These are phyloP conservation scores for Trichogramma pretiosum DNA, from an alignment of 1,140 invertebrate species.

Conservation along the genomic window DNA sequence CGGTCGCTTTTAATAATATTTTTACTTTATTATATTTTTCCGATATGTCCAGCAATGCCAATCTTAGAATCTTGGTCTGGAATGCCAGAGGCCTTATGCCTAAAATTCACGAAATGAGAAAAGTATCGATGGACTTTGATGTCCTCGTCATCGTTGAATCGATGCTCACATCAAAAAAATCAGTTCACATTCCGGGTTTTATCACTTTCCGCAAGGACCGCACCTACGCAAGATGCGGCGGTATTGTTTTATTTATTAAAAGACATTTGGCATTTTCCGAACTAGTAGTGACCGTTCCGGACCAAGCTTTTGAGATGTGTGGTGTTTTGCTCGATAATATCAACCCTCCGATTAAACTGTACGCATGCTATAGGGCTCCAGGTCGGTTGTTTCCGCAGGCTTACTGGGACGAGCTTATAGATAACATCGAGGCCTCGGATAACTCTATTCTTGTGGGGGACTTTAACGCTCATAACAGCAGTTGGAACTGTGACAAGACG, in stretches of 20 bases:
- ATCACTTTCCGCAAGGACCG: no score
- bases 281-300: not conserved
- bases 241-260: not conserved
- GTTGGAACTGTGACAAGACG: constrained; percentile 6
- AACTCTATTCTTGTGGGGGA: no score
- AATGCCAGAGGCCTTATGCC: no score
- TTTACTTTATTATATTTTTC: no score
- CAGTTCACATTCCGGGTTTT: no score
- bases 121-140: no score
- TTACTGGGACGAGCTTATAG: not conserved
- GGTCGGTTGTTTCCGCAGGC: not conserved
- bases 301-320: not conserved
- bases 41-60: no score
- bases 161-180: no score
- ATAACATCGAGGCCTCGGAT: not conserved
- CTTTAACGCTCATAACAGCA: constrained; percentile 3
- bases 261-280: not conserved
- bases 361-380: not conserved
- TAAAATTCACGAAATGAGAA: no score
- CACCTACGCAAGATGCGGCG: not conserved
- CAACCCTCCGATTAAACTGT: not conserved
- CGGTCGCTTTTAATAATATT: no score
- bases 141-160: no score
- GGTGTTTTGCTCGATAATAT: not conserved
- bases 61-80: no score